Base-by-base conservation (phyloP, 53 echinoderm and acorn worm species). In the Temnopleurus reevesii region DNA sequence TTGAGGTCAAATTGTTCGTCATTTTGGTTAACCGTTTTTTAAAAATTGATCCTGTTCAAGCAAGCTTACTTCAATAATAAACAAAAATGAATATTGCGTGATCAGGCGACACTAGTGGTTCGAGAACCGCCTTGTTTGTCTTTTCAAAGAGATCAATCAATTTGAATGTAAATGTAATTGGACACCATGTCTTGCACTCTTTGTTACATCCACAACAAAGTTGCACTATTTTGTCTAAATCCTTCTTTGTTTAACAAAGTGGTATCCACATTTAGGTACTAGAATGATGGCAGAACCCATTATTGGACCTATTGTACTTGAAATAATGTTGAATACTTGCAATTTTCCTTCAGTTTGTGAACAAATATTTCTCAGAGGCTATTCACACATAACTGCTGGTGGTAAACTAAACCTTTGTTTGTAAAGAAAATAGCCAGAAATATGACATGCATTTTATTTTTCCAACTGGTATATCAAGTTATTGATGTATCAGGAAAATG, bases 201-300 rank as follows among this genome's bases (percentile, higher is more conserved):
- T 58, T 3, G 59, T 58, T 58, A 58, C 59, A 58, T 58, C 59
- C 59, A 58, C 59, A 58, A 58, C 59, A 5, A 58, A 58, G 59
- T 26, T 58, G 59, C 4, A 28, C 8, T 25, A 26, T 26, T n/a
- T 25, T 58, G 27, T 58, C 27, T 26, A 58, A 58, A 58, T 58
- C 23, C n/a, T n/a, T 58, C 21, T n/a, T 58, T 58, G 59, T 58
- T 58, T 58, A 4, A 58, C 21, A 25, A 24, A 58, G 59, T 26
- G 59, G 4, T 58, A n/a, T 58, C 59, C 59, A 58, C 59, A 19
- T 58, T 28, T 58, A 58, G 59, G 4, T 58, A 58, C 59, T 58
- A 58, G 27, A 6, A 58, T 58, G 24, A 58, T 4, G 27, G 59
- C 25, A 58, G 59, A 58, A 58, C 59, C 59, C 5, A 58, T 25